Evolutionary conservation across 2,888 invertebrate genomes (phyloP), one percentile per base, ranked within the genome.

Genomic region (Lasioglossum leucozonium): DNA sequence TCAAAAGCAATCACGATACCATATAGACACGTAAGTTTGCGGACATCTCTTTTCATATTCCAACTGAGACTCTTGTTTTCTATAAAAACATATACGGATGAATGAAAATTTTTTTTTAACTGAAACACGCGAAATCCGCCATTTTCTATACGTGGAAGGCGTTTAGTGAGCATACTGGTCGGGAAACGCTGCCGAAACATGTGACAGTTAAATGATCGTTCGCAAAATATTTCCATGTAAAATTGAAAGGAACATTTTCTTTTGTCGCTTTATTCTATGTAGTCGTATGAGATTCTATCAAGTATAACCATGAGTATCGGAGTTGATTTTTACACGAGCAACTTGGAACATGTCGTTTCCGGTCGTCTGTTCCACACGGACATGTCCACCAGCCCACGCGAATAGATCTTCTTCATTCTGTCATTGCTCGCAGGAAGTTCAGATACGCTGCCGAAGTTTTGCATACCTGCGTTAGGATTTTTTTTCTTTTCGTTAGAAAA

Each of bases 401-500:
- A 34, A 37, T n/a, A 0, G 18, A 16, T 37, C 18, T 72, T 37
- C n/a, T 65, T 85, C 71, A 87, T 30, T 44, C 42, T 3, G 72
- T 72, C 82, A 89, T 80, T 13, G 88, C 65, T 71, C 83, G 85
- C 22, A 90, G 73, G 72, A 90, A 90, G 75, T 90, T 90, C 18
- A 90, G 72, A 34, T 90, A 90, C 0, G 90, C 90, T 22, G 90
- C 90, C 2, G 90, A 90, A 0, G 90, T 89, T 77, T 90, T 90
- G 72, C 84, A 88, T 40, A 90, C 88, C 90, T 90, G 6, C 30
- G 37, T 40, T 5, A 51, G n/a, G n/a, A n/a, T n/a, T n/a, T n/a
- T 42, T 42, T 58, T 16, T 16, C 0, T 16, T 1, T 2, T 30
- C 26, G 13, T n/a, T 4, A 18, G 0, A 51, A 16, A 30, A 26